Conservation (phyloP, 2,113 vertebrate species). For the Puntigrus tetrazona region DNA sequence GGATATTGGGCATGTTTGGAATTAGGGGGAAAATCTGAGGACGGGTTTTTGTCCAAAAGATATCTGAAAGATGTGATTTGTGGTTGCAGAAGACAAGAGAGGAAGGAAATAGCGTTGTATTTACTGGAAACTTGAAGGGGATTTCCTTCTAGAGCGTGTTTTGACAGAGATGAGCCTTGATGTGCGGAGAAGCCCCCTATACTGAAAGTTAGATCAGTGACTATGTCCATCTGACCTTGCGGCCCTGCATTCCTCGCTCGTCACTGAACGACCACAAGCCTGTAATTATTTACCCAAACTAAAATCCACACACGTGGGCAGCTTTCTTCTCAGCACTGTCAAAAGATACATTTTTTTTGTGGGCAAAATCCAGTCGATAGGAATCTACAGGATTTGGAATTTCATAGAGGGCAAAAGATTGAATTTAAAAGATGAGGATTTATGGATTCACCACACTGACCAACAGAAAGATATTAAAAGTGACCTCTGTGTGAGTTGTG, state of each 20-base stretch:
- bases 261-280: conserved; percentile 36
- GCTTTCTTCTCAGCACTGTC: neutral
- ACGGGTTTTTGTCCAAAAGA: neutral
- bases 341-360: neutral
- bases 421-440: neutral
- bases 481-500: neutral
- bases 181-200: neutral
- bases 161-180: neutral
- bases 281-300: conserved; percentile 49
- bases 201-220: neutral
- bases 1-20: neutral
- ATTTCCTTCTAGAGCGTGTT: conserved; percentile 25
- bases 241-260: conserved; percentile 38
- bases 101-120: neutral
- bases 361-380: neutral
- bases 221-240: conserved; percentile 13
- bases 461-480: neutral
- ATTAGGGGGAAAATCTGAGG: neutral
- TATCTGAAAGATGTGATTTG: neutral
- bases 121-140: neutral
- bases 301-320: neutral
- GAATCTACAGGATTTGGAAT: neutral
- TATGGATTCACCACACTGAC: neutral
- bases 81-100: neutral
- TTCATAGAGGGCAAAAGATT: neutral